Conservation (phyloP, 2,113 vertebrate species). For the Planiliza haematocheilus region DNA sequence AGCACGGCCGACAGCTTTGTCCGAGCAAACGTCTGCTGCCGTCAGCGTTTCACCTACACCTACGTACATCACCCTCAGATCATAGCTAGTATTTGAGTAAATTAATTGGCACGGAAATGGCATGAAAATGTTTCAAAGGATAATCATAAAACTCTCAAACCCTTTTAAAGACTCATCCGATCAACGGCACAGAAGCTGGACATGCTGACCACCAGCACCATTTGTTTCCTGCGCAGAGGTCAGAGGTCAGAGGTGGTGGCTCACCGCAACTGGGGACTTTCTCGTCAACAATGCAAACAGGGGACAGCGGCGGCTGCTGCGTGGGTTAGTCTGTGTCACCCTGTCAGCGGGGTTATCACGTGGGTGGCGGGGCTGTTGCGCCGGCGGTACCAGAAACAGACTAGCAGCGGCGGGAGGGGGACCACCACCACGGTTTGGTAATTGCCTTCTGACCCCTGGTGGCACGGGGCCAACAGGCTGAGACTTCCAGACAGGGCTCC, state of each 20-base stretch:
- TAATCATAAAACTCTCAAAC: no score
- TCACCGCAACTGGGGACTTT: constrained; percentile 53
- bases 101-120: no score
- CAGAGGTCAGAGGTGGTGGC: constrained; percentile 66
- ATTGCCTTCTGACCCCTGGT: constrained; percentile 75
- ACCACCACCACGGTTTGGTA: constrained; percentile 66
- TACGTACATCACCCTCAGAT: no score
- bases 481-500: constrained; percentile 43
- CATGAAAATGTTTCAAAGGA: no score
- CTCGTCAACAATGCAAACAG: constrained; percentile 49
- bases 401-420: neutral
- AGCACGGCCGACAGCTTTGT: no score
- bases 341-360: constrained; percentile 62
- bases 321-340: constrained; percentile 56
- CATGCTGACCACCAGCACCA: constrained; percentile 47
- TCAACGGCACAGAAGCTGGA: constrained; percentile 11
- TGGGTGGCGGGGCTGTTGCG: constrained; percentile 56
- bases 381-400: constrained; percentile 57
- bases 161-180: no score
- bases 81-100: no score
- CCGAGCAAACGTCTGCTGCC: no score
- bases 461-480: constrained; percentile 34
- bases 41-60: no score
- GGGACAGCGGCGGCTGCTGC: constrained; percentile 36
- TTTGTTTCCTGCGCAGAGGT: constrained; percentile 69